A percentile compares a stretch with the other conserved stretches of the same genome.
Evolutionary conservation across 2,113 vertebrate genomes (phyloP).

Genomic region (Tragulus kanchil): DNA sequence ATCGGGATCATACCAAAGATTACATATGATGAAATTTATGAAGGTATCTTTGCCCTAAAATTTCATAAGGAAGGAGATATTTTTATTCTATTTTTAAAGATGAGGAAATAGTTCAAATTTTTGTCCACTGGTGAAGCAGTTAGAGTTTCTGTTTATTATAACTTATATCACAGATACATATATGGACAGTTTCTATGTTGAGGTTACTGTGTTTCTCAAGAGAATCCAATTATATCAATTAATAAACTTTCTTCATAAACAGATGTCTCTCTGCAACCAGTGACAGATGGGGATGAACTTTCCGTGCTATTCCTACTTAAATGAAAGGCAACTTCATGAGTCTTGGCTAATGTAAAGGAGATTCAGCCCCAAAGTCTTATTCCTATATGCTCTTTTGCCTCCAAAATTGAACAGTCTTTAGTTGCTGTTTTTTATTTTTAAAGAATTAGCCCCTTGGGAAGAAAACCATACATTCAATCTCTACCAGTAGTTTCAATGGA

Average conservation of each 20-base stretch:
- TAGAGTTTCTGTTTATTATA: background rate
- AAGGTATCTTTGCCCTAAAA: background rate
- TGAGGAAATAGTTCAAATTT: background rate
- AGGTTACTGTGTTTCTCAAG: slow-evolving; percentile 33
- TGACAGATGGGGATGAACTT: background rate
- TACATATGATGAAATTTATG: background rate
- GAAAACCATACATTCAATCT: background rate
- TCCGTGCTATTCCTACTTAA: background rate
- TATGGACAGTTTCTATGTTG: background rate
- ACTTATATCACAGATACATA: background rate
- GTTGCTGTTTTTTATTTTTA: slow-evolving; percentile 29
- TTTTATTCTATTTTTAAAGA: slow-evolving; percentile 39
- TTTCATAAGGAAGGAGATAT: background rate
- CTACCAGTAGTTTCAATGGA: slow-evolving; percentile 6
- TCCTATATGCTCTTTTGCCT: background rate
- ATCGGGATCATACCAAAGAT: background rate
- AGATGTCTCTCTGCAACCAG: background rate
- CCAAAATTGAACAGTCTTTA: background rate
- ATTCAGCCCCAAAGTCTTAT: background rate
- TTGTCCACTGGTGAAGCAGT: background rate
- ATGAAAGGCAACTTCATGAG: background rate
- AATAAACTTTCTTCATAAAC: slow-evolving; percentile 51
- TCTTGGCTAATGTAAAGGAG: slow-evolving; percentile 29
- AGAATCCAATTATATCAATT: slow-evolving; percentile 33
- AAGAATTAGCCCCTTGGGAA: background rate